Percentiles rank a stretch among this genome's conserved stretches.
Evolutionary conservation across 2,797 vertebrate species (phyloP).

Genomic region (Limnodromus scolopaceus): DNA sequence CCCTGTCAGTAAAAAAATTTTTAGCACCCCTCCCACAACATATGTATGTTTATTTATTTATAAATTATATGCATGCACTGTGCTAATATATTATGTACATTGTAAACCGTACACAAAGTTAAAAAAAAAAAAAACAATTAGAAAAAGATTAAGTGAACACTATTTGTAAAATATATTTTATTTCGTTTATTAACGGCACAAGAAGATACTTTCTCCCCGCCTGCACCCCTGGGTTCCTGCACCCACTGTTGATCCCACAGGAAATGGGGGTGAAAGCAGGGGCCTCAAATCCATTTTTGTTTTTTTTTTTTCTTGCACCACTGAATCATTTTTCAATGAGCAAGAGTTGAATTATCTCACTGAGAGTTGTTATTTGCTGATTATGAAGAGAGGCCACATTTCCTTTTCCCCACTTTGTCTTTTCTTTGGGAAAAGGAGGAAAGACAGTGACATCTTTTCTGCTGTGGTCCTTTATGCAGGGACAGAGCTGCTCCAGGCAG

Average conservation of each 20-base stretch:
- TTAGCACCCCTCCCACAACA: not conserved
- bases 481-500: not conserved
- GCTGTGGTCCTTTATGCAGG: not conserved
- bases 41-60: not conserved
- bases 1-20: not conserved
- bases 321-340: not conserved
- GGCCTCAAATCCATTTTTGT: not conserved
- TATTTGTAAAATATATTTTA: not conserved
- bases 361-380: not conserved
- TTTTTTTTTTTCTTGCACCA: not conserved
- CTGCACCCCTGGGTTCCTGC: rapidly evolving
- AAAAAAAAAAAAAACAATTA: not conserved
- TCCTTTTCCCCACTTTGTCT: not conserved
- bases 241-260: rapidly evolving
- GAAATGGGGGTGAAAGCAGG: not conserved
- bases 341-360: not conserved
- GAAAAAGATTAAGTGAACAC: not conserved
- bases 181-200: not conserved
- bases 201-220: rapidly evolving
- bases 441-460: not conserved
- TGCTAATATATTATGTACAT: not conserved
- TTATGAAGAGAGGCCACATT: not conserved
- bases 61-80: no score
- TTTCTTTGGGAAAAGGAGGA: not conserved
- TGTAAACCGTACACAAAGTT: not conserved